phyloP scores from a whole-genome alignment of 2,113 vertebrate genomes.

The Ameiurus melas region DNA sequence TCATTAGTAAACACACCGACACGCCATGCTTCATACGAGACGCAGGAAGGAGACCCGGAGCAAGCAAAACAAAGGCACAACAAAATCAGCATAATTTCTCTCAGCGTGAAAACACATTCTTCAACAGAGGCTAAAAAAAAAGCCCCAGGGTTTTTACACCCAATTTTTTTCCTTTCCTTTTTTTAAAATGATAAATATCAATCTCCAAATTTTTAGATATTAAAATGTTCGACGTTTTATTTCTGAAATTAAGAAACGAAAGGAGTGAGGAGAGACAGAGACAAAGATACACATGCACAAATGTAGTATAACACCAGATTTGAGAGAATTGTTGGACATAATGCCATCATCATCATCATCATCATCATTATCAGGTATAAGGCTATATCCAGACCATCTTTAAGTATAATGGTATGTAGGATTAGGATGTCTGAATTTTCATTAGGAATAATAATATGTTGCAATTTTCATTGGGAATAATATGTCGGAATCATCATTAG shows the following conservation, averaged over 20 bases:
- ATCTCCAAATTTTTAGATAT: neutral
- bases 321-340: neutral
- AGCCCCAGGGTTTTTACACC: too few relatives aligned
- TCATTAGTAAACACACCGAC: conserved; percentile 72
- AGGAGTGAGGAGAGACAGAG: neutral
- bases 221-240: neutral
- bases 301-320: neutral
- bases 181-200: neutral
- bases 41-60: conserved; percentile 45
- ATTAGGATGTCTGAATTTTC: too few relatives aligned
- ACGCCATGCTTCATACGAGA: conserved; percentile 59
- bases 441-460: too few relatives aligned
- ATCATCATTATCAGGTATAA: too few relatives aligned
- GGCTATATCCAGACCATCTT: too few relatives aligned
- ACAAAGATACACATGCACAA: neutral
- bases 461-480: too few relatives aligned
- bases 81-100: conserved; percentile 66
- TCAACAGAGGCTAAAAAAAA: conserved; percentile 42
- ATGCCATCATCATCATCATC: too few relatives aligned
- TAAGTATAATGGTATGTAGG: too few relatives aligned
- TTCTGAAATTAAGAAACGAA: neutral
- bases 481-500: too few relatives aligned
- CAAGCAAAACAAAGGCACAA: conserved; percentile 59
- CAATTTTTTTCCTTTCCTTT: too few relatives aligned
- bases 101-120: conserved; percentile 47